Evolutionary conservation across 2,797 vertebrate genomes (phyloP).

Genomic region (Pantherophis vulpinus): DNA sequence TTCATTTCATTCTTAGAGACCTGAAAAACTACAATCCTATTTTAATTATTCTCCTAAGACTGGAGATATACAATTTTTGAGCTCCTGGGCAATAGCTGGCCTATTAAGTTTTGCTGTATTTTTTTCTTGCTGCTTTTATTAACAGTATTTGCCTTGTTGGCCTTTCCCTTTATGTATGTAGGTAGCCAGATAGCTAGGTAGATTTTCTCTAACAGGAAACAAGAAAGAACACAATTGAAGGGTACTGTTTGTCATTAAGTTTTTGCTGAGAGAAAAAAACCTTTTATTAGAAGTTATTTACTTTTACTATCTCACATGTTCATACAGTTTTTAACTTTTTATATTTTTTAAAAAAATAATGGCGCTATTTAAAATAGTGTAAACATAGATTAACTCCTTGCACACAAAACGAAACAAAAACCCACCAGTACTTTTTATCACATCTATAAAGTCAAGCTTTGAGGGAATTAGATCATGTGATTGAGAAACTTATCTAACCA

Average conservation of each 20-base stretch:
- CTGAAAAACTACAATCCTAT: not conserved
- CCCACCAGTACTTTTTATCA: slow-evolving; percentile 47
- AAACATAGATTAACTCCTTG: slow-evolving; percentile 24
- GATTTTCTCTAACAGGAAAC: not conserved
- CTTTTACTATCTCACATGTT: slow-evolving; percentile 23
- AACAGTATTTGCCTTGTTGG: not conserved
- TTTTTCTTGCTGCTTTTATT: not conserved
- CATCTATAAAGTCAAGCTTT: slow-evolving; percentile 41
- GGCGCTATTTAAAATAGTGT: slow-evolving; percentile 18
- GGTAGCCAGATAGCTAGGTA: not conserved
- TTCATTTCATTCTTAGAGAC: not conserved
- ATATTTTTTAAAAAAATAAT: not conserved
- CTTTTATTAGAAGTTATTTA: not conserved
- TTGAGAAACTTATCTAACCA: slow-evolving; percentile 56
- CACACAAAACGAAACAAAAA: not conserved
- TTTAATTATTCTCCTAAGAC: not conserved
- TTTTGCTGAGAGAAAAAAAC: not conserved
- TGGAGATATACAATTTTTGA: not conserved
- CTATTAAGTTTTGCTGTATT: not conserved
- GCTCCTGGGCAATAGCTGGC: not conserved
- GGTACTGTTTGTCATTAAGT: not conserved
- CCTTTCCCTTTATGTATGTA: not conserved
- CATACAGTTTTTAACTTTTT: slow-evolving; percentile 33
- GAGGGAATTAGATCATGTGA: slow-evolving; percentile 53
- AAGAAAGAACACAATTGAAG: not conserved